A percentile compares a stretch with the other conserved stretches of the same genome.
These are phyloP conservation scores for Mallotus villosus DNA, from an alignment of 2,797 vertebrate genomes.

Conservation along the genomic window DNA sequence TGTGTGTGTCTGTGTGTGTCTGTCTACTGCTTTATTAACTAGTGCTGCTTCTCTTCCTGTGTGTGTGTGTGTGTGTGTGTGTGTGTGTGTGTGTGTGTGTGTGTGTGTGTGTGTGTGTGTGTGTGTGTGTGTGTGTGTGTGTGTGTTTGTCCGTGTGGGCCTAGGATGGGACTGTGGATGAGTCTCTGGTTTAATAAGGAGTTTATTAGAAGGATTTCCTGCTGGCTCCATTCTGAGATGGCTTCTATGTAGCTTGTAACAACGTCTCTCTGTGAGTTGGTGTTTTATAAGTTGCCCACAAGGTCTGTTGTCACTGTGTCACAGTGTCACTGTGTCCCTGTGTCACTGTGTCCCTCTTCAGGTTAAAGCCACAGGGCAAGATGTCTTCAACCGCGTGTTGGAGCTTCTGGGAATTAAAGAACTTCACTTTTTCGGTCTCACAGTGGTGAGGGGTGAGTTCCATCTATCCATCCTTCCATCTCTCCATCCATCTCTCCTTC, in stretches of 20 bases:
- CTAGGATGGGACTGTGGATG: not conserved
- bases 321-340: not conserved
- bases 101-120: not conserved
- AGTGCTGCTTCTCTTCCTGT: no score
- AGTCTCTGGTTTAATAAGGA: not conserved
- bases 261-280: no score
- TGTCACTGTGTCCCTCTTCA: constrained; percentile 43
- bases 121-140: not conserved
- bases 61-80: no score
- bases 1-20: no score
- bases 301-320: not conserved
- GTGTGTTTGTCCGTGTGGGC: not conserved
- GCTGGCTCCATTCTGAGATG: not conserved
- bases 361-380: constrained; percentile 86
- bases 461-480: not conserved
- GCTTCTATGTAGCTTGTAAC: no score
- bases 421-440: constrained; percentile 88
- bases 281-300: not conserved
- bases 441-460: constrained; percentile 85
- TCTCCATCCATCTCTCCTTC: not conserved
- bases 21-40: no score
- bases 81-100: not conserved
- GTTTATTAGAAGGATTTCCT: not conserved
- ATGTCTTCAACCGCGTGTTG: constrained; percentile 82
- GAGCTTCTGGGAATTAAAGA: constrained; percentile 82